Percentiles rank a stretch among this genome's conserved stretches.
phyloP scores from a whole-genome alignment of 1,140 invertebrate species.

The Drosophila takahashii region DNA sequence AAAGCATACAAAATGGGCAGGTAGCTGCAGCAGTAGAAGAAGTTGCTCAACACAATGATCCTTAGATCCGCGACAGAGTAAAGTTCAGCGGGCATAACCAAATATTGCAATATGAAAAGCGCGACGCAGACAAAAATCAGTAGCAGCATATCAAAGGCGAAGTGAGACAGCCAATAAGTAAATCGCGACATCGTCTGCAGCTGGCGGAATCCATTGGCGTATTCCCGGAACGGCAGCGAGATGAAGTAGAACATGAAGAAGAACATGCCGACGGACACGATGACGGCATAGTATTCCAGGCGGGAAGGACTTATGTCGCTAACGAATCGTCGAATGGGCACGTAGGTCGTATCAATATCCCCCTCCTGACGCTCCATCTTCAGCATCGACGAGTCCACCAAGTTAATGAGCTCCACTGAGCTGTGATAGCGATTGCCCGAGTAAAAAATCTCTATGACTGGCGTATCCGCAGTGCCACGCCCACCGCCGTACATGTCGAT shows the following conservation, averaged over 20 bases:
- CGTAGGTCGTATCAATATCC: constrained; percentile 61
- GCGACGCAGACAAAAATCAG: constrained; percentile 37
- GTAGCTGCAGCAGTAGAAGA: constrained; percentile 77
- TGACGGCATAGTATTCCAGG: constrained; percentile 71
- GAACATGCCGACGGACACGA: constrained; percentile 71
- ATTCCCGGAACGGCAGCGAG: constrained; percentile 72
- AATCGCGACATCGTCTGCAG: constrained; percentile 72
- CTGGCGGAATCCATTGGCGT: constrained; percentile 73
- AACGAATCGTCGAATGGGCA: constrained; percentile 63
- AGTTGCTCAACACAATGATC: constrained; percentile 58
- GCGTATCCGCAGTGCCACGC: constrained; percentile 5
- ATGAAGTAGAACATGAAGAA: constrained; percentile 80
- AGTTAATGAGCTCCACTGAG: constrained; percentile 72
- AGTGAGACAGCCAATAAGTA: constrained; percentile 68
- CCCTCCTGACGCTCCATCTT: constrained; percentile 17
- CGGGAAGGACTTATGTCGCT: constrained; percentile 68
- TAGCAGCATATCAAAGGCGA: constrained; percentile 64
- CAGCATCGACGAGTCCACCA: constrained; percentile 68
- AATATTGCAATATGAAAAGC: constrained; percentile 41
- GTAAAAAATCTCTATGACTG: constrained; percentile 52
- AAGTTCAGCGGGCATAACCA: constrained; percentile 66
- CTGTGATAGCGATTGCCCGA: constrained; percentile 80
- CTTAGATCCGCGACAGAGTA: constrained; percentile 49
- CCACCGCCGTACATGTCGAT: constrained; percentile 52
- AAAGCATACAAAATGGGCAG: constrained; percentile 75